Evolutionary conservation across 2,888 invertebrate genomes (phyloP), one percentile per base, ranked within the genome.

Genomic region (Trissolcus brochymenae): DNA sequence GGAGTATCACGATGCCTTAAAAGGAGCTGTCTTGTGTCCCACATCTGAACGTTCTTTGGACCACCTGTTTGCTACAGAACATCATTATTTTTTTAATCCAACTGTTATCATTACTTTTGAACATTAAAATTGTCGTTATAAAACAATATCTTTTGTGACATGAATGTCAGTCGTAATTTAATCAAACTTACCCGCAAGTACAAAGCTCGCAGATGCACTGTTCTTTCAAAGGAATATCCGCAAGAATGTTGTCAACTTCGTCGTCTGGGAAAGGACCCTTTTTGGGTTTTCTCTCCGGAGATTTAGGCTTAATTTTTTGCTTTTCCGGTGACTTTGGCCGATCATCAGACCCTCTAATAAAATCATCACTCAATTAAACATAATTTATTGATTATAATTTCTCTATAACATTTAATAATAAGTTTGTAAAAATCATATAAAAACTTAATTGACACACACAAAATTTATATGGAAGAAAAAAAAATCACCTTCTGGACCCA

Each of bases 121-220:
- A 43, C 2, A n/a, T 41, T 43, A 43, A n/a, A 43, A 43, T 43
- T n/a, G n/a, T n/a, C n/a, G n/a, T 43, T 43, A 43, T 25, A 43
- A 43, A n/a, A 4, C 2, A 14, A 3, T 13, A 11, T n/a, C 43
- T 43, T 43, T 43, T 43, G 43, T 4, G 0, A 14, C 13, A 11
- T 4, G n/a, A 43, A 43, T 2, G 1, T 11, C 0, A 43, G 3
- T 43, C n/a, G 11, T 43, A 14, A 43, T n/a, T 1, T 43, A n/a
- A 43, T 53, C 0, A 53, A 21, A 6, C 95, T 94, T 90, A 96
- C 96, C 96, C 96, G 90, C 96, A 96, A 85, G 95, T 96, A 89
- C 96, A 96, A 79, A 96, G 93, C 90, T 96, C 95, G 88, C 96
- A 96, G 85, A 96, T 95, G 89, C 96, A 96, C 89, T 95, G 94